Conservation (phyloP, 1,140 invertebrate species). For the Hypothenemus hampei region DNA sequence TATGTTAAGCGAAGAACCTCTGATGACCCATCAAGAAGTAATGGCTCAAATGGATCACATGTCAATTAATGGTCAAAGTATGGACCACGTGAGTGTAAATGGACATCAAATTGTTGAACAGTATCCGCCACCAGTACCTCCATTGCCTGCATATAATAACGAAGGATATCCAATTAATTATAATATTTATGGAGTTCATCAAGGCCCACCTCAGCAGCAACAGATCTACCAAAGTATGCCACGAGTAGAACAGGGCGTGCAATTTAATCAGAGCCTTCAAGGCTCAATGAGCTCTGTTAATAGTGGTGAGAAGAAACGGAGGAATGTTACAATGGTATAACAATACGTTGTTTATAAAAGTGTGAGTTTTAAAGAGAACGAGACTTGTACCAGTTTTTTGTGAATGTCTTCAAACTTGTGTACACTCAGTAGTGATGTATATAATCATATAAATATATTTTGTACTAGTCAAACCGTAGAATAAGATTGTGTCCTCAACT, state of each 20-base stretch:
- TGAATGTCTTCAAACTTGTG: constrained; percentile 19
- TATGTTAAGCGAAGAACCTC: constrained; percentile 38
- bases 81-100: constrained; percentile 36
- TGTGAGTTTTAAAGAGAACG: constrained; percentile 31
- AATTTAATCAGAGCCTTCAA: constrained; percentile 51
- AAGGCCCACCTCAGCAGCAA: constrained; percentile 37
- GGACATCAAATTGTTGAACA: constrained; percentile 40
- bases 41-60: constrained; percentile 41
- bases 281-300: constrained; percentile 54
- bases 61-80: constrained; percentile 40
- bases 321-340: constrained; percentile 57
- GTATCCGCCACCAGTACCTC: constrained; percentile 43
- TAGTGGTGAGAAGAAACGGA: constrained; percentile 50
- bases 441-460: constrained; percentile 14
- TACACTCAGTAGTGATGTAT: too few relatives aligned
- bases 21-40: constrained; percentile 35
- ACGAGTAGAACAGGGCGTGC: constrained; percentile 42
- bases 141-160: constrained; percentile 40
- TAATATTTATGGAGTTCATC: constrained; percentile 45
- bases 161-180: constrained; percentile 43
- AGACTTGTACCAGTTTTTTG: constrained; percentile 35
- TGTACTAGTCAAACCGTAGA: constrained; percentile 24
- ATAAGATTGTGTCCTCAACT: too few relatives aligned
- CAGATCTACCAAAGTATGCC: constrained; percentile 46
- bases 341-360: constrained; percentile 38